A percentile compares a stretch with the other conserved stretches of the same genome.
These are phyloP conservation scores for Coremacera marginata DNA, from an alignment of 2,888 invertebrate genomes.

Conservation along the genomic window DNA sequence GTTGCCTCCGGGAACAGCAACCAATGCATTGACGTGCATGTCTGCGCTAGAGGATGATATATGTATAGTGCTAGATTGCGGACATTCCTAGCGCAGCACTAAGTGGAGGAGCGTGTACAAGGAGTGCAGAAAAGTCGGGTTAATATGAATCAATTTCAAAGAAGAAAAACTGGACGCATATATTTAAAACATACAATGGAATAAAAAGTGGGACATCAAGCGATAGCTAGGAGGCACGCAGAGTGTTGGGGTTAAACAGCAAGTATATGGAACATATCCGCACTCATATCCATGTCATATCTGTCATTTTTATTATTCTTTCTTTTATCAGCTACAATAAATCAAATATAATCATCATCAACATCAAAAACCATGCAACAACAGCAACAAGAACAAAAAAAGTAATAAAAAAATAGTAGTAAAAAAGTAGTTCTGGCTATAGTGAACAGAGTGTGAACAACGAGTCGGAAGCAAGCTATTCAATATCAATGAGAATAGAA, in stretches of 20 bases:
- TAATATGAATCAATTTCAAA: conserved; percentile 24
- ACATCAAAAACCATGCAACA: neutral
- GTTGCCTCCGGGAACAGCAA: neutral
- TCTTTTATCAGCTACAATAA: neutral
- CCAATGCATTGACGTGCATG: conserved; percentile 1
- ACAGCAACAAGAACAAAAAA: neutral
- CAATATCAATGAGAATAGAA: neutral
- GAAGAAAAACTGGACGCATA: neutral
- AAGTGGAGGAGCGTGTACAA: neutral
- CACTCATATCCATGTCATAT: neutral
- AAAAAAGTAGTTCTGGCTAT: neutral
- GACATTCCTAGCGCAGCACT: neutral
- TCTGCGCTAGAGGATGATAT: conserved; percentile 8
- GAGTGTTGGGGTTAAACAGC: too few species aligned
- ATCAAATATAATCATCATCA: conserved; percentile 5
- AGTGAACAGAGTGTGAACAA: neutral
- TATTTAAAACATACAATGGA: neutral
- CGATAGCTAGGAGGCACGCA: too few species aligned
- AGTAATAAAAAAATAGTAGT: neutral
- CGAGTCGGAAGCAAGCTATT: neutral
- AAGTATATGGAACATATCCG: too few species aligned
- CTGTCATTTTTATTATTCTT: neutral
- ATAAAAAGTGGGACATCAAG: too few species aligned
- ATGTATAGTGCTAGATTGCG: conserved; percentile 11
- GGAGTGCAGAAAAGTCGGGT: neutral